Evolutionary conservation across 2,888 invertebrate species (phyloP).

Genomic region (Neoaliturus tenellus): DNA sequence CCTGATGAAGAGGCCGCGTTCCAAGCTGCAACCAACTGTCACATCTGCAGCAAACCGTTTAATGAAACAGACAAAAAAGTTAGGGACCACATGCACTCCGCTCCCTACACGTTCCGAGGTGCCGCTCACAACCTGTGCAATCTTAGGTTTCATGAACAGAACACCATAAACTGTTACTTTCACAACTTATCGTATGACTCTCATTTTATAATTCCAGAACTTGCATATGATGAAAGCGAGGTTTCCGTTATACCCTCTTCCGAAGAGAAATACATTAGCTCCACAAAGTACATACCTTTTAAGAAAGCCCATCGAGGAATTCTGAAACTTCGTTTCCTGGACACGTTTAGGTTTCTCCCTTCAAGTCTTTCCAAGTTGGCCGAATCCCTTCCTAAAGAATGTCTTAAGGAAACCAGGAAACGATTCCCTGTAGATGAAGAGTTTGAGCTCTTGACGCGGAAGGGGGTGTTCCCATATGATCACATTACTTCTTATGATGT

Average conservation of each 20-base stretch:
- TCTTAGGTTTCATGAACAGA: neutral
- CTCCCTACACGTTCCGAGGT: neutral
- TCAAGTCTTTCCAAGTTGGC: neutral
- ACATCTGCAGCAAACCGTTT: conserved; percentile 6
- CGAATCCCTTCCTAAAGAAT: neutral
- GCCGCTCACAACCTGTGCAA: neutral
- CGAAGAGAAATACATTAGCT: conserved; percentile 60
- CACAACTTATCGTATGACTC: neutral
- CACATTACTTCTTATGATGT: neutral
- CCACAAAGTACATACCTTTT: neutral
- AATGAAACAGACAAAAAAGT: neutral
- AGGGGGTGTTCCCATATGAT: conserved; percentile 11
- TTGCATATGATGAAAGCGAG: conserved; percentile 60
- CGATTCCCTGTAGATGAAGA: neutral
- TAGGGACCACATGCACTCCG: neutral
- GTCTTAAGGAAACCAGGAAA: neutral
- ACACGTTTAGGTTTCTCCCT: conserved; percentile 4
- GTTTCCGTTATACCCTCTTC: conserved; percentile 67
- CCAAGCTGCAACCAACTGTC: neutral
- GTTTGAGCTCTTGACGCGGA: neutral
- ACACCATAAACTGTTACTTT: neutral
- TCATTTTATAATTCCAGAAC: conserved; percentile 57
- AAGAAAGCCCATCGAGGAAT: neutral
- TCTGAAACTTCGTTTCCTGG: conserved; percentile 1
- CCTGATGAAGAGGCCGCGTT: conserved; percentile 2